Base-by-base conservation (phyloP, 2,888 invertebrate species). In the Caenorhabditis plicata region DNA sequence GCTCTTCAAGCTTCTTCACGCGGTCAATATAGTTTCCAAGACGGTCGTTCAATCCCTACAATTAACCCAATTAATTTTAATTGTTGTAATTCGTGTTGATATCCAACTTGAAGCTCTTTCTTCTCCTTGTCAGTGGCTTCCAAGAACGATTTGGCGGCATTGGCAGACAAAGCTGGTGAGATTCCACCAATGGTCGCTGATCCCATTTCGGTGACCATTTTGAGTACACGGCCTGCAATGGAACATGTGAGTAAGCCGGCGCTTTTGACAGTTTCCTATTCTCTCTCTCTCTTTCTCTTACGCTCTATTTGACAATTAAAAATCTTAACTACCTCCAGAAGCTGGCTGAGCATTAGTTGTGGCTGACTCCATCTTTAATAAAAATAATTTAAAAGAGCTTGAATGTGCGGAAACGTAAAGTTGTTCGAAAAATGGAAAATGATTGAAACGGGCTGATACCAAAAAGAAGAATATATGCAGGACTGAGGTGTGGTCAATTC, bases 11-110 rank as follows among this genome's bases (percentile, higher is more conserved):
- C 36, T 73, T 71, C 68, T 80, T 80, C 43, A 80, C 80, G n/a
- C 80, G 83, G 74, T 85, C 85, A 64, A 85, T 85, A 80, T 85
- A 85, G 79, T 78, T 80, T 73, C 83, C 85, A 64, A 85, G 83
- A 55, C 85, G 80, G 71, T 85, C 84, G 75, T 85, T 85, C 67
- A 85, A 74, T 40, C 77, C 77, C 63, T 75, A 55, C 13, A n/a
- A 29, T 29, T 8, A 8, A n/a, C 1, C 1, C 13, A 25, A 43
- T n/a, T n/a, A n/a, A n/a, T n/a, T n/a, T n/a, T n/a, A n/a, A n/a
- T n/a, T n/a, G n/a, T n/a, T n/a, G n/a, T n/a, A n/a, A n/a, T n/a
- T 15, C 26, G 9, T 11, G 13, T 42, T 25, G 9, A 11, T 15
- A 19, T 23, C 80, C 20, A 39, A 63, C 62, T 53, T 72, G 72